Evolutionary conservation across 2,113 vertebrate species (phyloP), one percentile per base, ranked within the genome.

Genomic region (Coturnix japonica): DNA sequence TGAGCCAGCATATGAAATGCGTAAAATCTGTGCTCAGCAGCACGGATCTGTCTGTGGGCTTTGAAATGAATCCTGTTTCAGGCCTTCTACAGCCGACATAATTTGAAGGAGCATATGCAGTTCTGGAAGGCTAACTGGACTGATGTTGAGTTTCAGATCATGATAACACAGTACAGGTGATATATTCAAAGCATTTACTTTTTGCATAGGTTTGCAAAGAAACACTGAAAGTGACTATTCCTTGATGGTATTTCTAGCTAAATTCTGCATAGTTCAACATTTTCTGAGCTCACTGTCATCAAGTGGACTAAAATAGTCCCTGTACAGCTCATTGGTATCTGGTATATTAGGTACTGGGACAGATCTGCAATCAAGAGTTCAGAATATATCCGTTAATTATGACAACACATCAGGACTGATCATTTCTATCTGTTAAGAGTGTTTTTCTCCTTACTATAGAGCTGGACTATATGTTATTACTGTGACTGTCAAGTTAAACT

Each of bases 11-110:
- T 6, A 41, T 1, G 6, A 59, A 80, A 87, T 0, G 30, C 67
- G 78, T 77, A 80, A 89, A 93, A 71, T 63, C 84, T 67, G 64
- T 41, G 73, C 81, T 87, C 71, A 43, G 85, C 65, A 72, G 74
- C 3, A 0, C 19, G 41, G 71, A 31, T 89, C 22, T 39, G 30
- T 9, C 73, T 73, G 35, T 56, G 41, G 56, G 64, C 61, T 82
- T 11, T 2, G 31, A 69, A 70, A 71, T 26, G 13, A 39, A 33
- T 31, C 60, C 47, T 26, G 4, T 53, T 64, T 83, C 37, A 11
- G 82, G 41, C 7, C 8, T 60, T 79, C 66, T 33, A 60, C 20
- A 92, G 64, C 56, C 23, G 31, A 84, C 7, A 39, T 60, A 53
- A 67, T 44, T 47, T 31, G 56, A 82, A 82, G 65, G 39, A 53